Base-by-base conservation (phyloP, 2,888 invertebrate genomes). In the Panorpa germanica region DNA sequence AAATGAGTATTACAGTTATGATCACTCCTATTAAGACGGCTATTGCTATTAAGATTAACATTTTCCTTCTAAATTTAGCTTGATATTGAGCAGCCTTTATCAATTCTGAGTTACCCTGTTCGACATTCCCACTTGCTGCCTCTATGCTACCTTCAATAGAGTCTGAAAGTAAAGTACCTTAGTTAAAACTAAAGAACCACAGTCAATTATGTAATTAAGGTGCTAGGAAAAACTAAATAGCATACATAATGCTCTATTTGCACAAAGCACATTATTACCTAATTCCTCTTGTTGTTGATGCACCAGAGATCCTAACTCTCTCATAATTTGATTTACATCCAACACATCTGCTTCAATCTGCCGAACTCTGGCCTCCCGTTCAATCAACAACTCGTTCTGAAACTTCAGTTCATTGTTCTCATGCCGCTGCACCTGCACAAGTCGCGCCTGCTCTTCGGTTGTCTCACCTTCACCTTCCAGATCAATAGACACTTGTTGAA, bases 291-390 rank as follows among this genome's bases (percentile, higher is more conserved):
- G 69, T 50, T 86, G 85, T 38, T 67, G 61, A 40, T 67, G 55
- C n/a, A 81, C 72, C 48, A 81, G 53, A 7, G 61, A 63, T 3
- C 70, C 69, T 19, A 86, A 53, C 25, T 77, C 73, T 33, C 70
- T 65, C 75, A 85, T 82, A 36, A 85, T 80, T 49, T 75, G 69
- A 50, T 80, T 80, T 5, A 83, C 74, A 50, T 86, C 83, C 35
- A 85, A 51, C 29, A 85, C 71, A 47, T 81, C 75, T 0, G 70
- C 66, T 49, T 88, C 88, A 28, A 90, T 76, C 47, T 73, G 70
- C 41, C 65, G 65, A 38, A 88, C 71, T 46, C 78, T 70, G 7
- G 73, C 69, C 45, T 86, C 82, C 28, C 80, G 65, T 42, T 90
- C 88, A 20, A 75, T 43, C 32, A 83, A 50, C 60, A 88, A 63